phyloP scores from a whole-genome alignment of 2,888 invertebrate species.

The Callimorpha dominula region DNA sequence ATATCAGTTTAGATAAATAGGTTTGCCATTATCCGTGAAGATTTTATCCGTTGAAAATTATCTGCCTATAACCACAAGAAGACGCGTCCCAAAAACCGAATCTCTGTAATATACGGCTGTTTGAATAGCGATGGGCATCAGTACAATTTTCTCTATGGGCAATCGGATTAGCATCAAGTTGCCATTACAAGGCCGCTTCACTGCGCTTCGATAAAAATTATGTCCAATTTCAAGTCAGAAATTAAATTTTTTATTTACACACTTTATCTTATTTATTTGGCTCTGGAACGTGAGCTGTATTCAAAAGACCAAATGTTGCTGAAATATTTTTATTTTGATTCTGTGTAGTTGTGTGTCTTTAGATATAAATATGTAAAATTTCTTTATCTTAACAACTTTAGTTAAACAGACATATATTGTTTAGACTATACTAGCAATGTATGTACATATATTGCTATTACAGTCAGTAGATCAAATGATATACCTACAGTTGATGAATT shows the following conservation, averaged over 20 bases:
- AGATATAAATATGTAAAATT: neutral
- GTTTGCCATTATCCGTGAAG: neutral
- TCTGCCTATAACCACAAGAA: slow-evolving; percentile 20
- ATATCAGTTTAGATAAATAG: slow-evolving; percentile 10
- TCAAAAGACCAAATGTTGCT: slow-evolving; percentile 11
- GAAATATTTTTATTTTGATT: slow-evolving; percentile 1
- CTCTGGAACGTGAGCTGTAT: slow-evolving; percentile 32
- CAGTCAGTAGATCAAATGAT: too few relatives aligned
- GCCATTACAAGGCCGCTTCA: slow-evolving; percentile 70
- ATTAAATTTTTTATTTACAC: slow-evolving; percentile 45
- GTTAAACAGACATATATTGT: neutral
- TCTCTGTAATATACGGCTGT: slow-evolving; percentile 61
- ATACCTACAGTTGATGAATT: too few relatives aligned
- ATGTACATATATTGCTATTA: too few relatives aligned
- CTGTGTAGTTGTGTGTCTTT: neutral
- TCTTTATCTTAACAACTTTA: neutral
- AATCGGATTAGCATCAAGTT: slow-evolving; percentile 79
- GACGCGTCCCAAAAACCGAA: slow-evolving; percentile 28
- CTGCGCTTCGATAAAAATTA: slow-evolving; percentile 66
- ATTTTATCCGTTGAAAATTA: slow-evolving; percentile 22
- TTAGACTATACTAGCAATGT: too few relatives aligned
- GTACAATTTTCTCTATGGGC: slow-evolving; percentile 76
- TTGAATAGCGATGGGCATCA: slow-evolving; percentile 68
- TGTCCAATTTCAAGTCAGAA: slow-evolving; percentile 51
- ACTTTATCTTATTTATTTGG: slow-evolving; percentile 38